phyloP scores from a whole-genome alignment of 1,140 invertebrate species.

The Orchestia grillus region DNA sequence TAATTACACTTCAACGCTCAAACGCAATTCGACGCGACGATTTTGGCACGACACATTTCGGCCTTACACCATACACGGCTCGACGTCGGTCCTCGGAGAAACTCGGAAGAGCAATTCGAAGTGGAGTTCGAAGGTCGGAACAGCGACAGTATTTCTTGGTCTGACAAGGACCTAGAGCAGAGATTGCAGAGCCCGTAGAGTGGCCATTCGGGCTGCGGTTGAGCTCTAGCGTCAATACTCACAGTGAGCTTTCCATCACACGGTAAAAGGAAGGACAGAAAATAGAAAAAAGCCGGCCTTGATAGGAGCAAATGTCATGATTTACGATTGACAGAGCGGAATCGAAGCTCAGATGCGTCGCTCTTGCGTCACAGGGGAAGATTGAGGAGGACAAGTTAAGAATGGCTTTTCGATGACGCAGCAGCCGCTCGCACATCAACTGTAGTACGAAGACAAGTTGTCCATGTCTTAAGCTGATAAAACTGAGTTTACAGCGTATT shows the following conservation, averaged over 20 bases:
- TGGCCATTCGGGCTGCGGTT: neutral
- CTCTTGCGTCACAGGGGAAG: neutral
- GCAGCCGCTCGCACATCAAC: neutral
- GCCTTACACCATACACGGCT: neutral
- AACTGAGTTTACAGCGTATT: neutral
- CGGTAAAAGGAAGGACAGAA: neutral
- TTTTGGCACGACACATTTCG: neutral
- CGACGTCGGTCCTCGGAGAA: neutral
- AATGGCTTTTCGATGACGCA: neutral
- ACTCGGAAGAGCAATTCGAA: neutral
- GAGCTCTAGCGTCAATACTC: neutral
- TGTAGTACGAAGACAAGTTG: neutral
- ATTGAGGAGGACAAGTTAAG: neutral
- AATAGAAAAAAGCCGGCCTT: neutral
- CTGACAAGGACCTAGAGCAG: conserved; percentile 1
- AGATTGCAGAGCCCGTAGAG: neutral
- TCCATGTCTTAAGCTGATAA: neutral
- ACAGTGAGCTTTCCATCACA: neutral
- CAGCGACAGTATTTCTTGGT: conserved; percentile 19
- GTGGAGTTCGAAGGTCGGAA: neutral
- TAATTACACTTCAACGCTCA: no score
- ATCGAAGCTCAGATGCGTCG: neutral
- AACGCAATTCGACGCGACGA: neutral
- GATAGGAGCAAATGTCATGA: neutral
- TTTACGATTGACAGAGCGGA: neutral